phyloP scores from a whole-genome alignment of 2,797 vertebrate species.

The Sylvia borin region DNA sequence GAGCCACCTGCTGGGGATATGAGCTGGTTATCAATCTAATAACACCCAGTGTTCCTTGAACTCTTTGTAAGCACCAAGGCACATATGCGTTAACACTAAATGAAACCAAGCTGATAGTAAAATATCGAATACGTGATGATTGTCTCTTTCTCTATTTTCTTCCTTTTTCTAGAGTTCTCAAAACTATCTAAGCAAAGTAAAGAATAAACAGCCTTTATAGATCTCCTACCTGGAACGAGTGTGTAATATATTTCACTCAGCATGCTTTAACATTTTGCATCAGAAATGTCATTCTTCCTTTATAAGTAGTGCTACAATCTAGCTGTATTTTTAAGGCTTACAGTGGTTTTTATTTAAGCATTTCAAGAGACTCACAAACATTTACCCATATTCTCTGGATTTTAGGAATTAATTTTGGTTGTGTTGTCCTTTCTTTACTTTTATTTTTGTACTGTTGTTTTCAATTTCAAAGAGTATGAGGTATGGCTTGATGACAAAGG shows the following conservation, averaged over 20 bases:
- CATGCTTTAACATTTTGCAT: slow-evolving; percentile 8
- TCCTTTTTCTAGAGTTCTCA: not conserved
- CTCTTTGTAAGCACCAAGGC: slow-evolving; percentile 77
- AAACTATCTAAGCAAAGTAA: slow-evolving; percentile 11
- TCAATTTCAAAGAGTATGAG: slow-evolving; percentile 38
- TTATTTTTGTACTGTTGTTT: slow-evolving; percentile 46
- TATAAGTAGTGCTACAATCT: not conserved
- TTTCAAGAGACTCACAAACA: not conserved
- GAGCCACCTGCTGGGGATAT: slow-evolving; percentile 84
- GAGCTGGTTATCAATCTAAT: slow-evolving; percentile 88
- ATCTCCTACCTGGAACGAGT: not conserved
- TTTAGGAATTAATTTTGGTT: slow-evolving; percentile 19
- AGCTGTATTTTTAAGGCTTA: not conserved
- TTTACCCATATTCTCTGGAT: slow-evolving; percentile 13
- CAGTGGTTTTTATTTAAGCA: slow-evolving; percentile 18
- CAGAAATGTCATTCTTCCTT: slow-evolving; percentile 4
- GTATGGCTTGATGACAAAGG: slow-evolving; percentile 55
- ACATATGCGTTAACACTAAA: slow-evolving; percentile 78
- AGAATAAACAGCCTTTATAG: slow-evolving; percentile 21
- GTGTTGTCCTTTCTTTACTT: slow-evolving; percentile 9
- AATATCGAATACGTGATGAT: slow-evolving; percentile 39
- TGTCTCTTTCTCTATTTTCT: not conserved
- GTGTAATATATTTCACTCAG: not conserved
- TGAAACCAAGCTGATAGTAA: slow-evolving; percentile 74
- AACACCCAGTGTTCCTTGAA: slow-evolving; percentile 76